These are phyloP conservation scores for Sminthopsis crassicaudata DNA, from an alignment of 2,113 vertebrate genomes.

Conservation along the genomic window DNA sequence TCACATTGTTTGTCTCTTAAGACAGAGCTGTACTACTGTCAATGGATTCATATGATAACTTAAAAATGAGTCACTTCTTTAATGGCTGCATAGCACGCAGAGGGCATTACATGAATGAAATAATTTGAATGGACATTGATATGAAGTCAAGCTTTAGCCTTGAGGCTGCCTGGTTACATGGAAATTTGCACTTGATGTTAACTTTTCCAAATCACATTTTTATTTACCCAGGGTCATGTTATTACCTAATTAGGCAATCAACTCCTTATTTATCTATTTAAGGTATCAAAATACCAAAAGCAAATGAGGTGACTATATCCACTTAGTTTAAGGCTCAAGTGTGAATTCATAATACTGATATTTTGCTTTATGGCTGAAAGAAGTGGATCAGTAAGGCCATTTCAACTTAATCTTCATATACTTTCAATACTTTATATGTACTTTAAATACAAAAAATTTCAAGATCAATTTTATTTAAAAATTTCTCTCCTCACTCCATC, in stretches of 20 bases:
- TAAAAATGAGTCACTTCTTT: neutral
- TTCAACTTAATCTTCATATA: neutral
- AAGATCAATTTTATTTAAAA: neutral
- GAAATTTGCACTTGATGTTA: neutral
- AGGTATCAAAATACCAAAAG: neutral
- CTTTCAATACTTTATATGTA: neutral
- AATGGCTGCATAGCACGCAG: neutral
- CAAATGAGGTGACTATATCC: neutral
- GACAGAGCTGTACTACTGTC: neutral
- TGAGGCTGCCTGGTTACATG: neutral
- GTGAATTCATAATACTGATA: neutral
- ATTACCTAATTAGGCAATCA: neutral
- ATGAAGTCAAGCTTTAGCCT: neutral
- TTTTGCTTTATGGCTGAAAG: neutral
- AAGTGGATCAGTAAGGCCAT: neutral
- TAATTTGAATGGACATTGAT: neutral
- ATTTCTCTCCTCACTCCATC: neutral
- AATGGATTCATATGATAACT: neutral
- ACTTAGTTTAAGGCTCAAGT: neutral
- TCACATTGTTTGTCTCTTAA: neutral
- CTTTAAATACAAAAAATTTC: neutral
- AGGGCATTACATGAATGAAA: neutral
- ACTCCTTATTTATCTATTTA: neutral
- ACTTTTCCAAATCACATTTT: neutral
- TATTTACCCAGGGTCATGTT: neutral